A percentile compares a stretch with the other conserved stretches of the same genome.
phyloP scores from a whole-genome alignment of 2,113 vertebrate species.

The Centropus bengalensis region DNA sequence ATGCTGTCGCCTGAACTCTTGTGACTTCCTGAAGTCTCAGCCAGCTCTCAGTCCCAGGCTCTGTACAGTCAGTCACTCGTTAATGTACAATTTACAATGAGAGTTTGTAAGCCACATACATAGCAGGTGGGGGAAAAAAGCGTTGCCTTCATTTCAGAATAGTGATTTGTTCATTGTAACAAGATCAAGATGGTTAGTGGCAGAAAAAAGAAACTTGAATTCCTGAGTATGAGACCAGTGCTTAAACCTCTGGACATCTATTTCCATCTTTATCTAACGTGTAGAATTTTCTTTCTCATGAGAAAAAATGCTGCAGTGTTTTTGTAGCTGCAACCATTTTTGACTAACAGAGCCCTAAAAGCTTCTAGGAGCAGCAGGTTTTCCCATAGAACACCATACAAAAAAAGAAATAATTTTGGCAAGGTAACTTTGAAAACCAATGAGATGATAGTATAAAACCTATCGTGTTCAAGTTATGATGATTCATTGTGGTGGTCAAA shows the following conservation, averaged over 20 bases:
- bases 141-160: not conserved
- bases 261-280: not conserved
- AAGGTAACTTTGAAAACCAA: not conserved
- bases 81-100: not conserved
- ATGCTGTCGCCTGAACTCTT: not conserved
- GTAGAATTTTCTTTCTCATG: not conserved
- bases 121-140: not conserved
- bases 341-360: not conserved
- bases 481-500: not conserved
- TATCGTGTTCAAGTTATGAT: not conserved
- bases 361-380: not conserved
- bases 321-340: not conserved
- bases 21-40: not conserved
- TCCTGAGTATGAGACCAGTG: not conserved
- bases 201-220: not conserved
- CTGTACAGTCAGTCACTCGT: not conserved
- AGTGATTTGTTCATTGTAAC: not conserved
- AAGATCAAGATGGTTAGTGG: not conserved
- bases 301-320: not conserved
- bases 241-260: not conserved
- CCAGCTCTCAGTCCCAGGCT: not conserved
- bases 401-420: not conserved
- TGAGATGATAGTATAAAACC: not conserved
- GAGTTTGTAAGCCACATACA: conserved; percentile 4
- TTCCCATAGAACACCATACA: not conserved